Evolutionary conservation across 1,140 invertebrate genomes (phyloP).

Genomic region (Danaus plexippus): DNA sequence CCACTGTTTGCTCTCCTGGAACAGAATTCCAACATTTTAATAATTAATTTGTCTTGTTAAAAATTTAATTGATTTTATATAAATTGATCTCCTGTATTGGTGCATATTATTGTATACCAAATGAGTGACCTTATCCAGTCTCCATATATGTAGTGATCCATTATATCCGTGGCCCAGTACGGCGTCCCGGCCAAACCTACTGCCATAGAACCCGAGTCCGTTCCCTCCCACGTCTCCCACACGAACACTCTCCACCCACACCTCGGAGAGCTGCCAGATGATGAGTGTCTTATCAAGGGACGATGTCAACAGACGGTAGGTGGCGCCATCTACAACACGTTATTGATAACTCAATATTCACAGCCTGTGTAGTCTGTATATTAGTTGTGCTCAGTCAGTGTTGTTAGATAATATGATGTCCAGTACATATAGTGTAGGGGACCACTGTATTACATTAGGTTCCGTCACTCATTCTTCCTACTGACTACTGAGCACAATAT

Average conservation of each 20-base stretch:
- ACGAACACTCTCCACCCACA: constrained; percentile 88
- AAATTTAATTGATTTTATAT: no score
- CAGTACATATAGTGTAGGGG: no score
- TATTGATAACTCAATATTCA: no score
- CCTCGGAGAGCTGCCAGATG: constrained; percentile 84
- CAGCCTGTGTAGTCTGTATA: no score
- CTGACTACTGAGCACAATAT: no score
- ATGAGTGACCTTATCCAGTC: constrained; percentile 66
- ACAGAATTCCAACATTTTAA: background rate
- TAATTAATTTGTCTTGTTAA: no score
- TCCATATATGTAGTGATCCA: constrained; percentile 96
- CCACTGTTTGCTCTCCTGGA: constrained; percentile 75
- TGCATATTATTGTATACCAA: background rate
- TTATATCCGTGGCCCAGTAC: constrained; percentile 92
- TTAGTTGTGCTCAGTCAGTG: no score
- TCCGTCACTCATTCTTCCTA: no score
- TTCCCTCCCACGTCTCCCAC: constrained; percentile 95
- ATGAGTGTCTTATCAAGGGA: constrained; percentile 96
- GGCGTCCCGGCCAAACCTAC: constrained; percentile 81
- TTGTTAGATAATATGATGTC: no score
- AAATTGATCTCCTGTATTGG: no score
- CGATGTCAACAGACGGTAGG: constrained; percentile 83
- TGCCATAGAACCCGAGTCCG: constrained; percentile 92
- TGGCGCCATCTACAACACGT: constrained; percentile 10
- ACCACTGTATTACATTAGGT: no score